A percentile compares a stretch with the other conserved stretches of the same genome.
phyloP scores from a whole-genome alignment of 2,113 vertebrate species.

The Daphoenositta chrysoptera region DNA sequence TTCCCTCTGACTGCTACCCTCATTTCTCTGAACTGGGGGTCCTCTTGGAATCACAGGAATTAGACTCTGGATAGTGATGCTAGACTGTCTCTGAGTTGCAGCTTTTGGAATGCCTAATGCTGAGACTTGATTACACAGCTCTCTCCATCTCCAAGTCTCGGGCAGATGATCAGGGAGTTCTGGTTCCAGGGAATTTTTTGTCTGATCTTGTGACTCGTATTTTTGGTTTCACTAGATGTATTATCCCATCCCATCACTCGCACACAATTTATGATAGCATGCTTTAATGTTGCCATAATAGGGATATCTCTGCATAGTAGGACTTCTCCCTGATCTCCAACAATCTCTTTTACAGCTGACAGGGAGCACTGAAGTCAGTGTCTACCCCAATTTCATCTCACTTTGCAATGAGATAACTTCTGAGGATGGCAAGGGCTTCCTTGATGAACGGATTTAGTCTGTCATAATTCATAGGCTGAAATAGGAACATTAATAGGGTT shows the following conservation, averaged over 20 bases:
- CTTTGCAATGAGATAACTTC: background rate
- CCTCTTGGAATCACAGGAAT: background rate
- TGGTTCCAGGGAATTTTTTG: background rate
- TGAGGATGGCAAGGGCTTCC: background rate
- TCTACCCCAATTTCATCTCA: background rate
- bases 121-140: background rate
- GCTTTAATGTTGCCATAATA: background rate
- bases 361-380: background rate
- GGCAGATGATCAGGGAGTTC: background rate
- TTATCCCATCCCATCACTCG: background rate
- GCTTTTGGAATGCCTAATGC: background rate
- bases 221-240: background rate
- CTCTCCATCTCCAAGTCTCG: background rate
- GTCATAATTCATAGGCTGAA: background rate
- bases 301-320: background rate
- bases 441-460: background rate
- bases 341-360: background rate
- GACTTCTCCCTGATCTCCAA: background rate
- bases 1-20: background rate
- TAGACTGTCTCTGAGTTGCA: background rate
- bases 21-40: background rate
- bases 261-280: rapidly evolving
- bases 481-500: background rate
- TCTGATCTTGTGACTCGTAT: background rate
- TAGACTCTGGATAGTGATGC: background rate